Conservation (phyloP, 2,797 vertebrate genomes). For the Naso thynnoides region DNA sequence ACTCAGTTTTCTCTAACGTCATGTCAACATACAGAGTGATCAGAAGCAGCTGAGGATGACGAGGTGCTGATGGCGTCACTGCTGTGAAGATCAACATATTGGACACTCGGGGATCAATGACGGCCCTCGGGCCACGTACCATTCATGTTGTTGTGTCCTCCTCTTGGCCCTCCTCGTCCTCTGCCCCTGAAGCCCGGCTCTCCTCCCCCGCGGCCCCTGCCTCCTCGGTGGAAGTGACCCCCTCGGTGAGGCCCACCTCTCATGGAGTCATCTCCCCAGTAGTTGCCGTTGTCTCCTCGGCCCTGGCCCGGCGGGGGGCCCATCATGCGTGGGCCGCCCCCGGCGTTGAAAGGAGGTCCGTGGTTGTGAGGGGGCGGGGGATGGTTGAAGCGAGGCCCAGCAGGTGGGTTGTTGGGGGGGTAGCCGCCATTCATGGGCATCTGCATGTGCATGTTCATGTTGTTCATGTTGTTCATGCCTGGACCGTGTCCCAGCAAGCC, state of each 20-base stretch:
- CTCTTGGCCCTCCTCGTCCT: constrained; percentile 88
- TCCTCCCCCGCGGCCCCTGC: constrained; percentile 88
- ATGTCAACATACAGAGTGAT: too few species aligned
- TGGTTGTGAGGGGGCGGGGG: constrained; percentile 89
- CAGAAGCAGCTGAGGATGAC: too few species aligned
- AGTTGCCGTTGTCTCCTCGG: constrained; percentile 85
- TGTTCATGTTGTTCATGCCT: constrained; percentile 77
- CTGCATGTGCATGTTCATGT: constrained; percentile 85
- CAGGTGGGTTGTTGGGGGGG: constrained; percentile 87
- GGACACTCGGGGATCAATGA: too few species aligned
- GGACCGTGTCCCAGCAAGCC: constrained; percentile 90
- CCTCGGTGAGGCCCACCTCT: constrained; percentile 87
- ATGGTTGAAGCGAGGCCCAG: constrained; percentile 88
- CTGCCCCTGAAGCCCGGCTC: constrained; percentile 89
- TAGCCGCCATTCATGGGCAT: constrained; percentile 92
- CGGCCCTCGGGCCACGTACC: constrained; percentile 60
- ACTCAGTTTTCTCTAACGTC: too few species aligned
- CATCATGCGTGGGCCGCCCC: constrained; percentile 89
- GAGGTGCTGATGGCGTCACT: too few species aligned
- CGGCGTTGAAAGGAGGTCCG: constrained; percentile 81
- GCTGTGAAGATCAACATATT: too few species aligned
- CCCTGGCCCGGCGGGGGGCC: constrained; percentile 89
- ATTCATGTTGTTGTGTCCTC: constrained; percentile 89
- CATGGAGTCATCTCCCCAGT: constrained; percentile 91
- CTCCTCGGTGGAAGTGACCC: constrained; percentile 90